Conservation (phyloP, 2,113 vertebrate species). For the Pedetes capensis region DNA sequence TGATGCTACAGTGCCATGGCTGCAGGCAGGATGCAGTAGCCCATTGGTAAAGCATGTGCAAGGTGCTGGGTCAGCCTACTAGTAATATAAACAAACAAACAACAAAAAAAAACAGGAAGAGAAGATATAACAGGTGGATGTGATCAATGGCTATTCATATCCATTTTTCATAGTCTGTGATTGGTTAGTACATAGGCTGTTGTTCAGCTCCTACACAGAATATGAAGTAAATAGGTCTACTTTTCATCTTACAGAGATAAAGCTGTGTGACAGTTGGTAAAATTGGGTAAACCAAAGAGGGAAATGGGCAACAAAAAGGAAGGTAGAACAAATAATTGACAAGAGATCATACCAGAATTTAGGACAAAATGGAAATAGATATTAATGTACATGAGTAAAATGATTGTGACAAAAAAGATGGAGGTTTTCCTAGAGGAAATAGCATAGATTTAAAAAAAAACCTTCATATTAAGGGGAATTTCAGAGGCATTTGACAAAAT, state of each 20-base stretch:
- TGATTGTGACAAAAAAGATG: background rate
- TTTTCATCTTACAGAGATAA: background rate
- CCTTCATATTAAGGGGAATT: background rate
- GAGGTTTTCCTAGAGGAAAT: background rate
- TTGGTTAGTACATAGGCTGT: background rate
- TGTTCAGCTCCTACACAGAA: background rate
- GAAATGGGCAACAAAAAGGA: background rate
- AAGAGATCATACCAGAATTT: background rate
- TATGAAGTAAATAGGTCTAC: background rate
- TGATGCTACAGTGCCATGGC: no score
- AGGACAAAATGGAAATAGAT: background rate
- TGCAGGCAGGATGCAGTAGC: no score
- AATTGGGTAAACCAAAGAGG: background rate
- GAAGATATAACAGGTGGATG: no score
- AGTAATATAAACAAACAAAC: no score
- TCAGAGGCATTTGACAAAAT: background rate
- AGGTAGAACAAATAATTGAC: background rate
- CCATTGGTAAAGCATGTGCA: no score
- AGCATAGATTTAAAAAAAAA: background rate
- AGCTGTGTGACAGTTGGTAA: background rate
- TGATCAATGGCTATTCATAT: background rate
- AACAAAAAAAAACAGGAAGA: no score
- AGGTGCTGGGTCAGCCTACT: no score
- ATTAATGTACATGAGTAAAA: background rate
- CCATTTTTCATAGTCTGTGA: background rate